Evolutionary conservation across 1,140 invertebrate genomes (phyloP).

Genomic region (Rhopalosiphum padi): DNA sequence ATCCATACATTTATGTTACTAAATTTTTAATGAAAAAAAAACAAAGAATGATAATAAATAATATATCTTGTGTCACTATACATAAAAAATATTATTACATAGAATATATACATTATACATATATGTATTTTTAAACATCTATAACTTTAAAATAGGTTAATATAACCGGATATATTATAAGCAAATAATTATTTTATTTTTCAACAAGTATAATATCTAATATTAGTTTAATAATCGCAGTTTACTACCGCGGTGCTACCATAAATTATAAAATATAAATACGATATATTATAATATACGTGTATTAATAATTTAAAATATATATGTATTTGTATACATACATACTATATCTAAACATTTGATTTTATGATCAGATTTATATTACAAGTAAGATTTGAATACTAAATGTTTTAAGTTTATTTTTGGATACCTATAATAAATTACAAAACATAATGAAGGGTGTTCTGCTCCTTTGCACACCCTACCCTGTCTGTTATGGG

Average conservation of each 20-base stretch:
- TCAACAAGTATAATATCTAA: neutral
- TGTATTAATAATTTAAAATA: no score
- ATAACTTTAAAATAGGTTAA: neutral
- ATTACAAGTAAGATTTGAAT: neutral
- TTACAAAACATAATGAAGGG: neutral
- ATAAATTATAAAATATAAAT: no score
- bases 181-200: neutral
- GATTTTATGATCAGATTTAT: neutral
- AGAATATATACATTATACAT: no score
- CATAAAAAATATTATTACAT: no score
- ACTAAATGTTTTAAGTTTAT: neutral
- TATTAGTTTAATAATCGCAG: no score
- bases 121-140: neutral
- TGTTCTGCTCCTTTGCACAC: conserved; percentile 52
- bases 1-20: no score
- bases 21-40: neutral
- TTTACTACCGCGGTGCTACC: no score
- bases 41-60: no score
- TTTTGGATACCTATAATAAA: conserved; percentile 25
- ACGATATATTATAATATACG: no score
- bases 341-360: neutral
- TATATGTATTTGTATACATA: no score
- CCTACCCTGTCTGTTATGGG: conserved; percentile 6
- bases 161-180: neutral
- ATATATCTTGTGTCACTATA: no score